Evolutionary conservation across 2,797 vertebrate genomes (phyloP).

Genomic region (Sebastes taczanowskii): DNA sequence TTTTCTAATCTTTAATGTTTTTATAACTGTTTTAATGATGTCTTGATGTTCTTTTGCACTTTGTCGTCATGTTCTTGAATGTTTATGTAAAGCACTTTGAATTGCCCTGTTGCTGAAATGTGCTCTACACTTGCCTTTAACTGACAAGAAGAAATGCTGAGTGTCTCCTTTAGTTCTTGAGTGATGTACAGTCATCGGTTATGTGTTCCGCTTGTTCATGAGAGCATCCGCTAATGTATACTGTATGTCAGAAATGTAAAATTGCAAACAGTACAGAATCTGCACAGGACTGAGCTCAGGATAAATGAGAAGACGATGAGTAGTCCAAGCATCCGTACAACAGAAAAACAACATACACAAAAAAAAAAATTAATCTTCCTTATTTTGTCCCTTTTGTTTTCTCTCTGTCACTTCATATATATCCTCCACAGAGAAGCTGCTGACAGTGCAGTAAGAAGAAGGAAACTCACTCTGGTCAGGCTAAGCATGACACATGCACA

Average conservation of each 20-base stretch:
- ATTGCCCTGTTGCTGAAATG: no score
- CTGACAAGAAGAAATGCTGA: background rate
- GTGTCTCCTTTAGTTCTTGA: background rate
- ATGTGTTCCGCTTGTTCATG: background rate
- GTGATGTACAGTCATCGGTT: background rate
- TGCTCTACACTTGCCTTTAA: background rate
- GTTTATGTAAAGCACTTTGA: no score
- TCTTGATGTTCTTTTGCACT: no score
- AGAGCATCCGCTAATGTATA: background rate
- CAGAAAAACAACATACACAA: background rate
- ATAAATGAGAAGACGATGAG: background rate
- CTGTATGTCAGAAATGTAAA: background rate
- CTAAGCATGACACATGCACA: background rate
- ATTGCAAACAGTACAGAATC: background rate
- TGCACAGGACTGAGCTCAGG: background rate
- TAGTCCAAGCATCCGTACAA: background rate
- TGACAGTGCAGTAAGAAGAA: slow-evolving; percentile 31
- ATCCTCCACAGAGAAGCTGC: slow-evolving; percentile 34
- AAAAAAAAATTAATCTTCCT: slow-evolving; percentile 19
- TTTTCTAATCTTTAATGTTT: no score
- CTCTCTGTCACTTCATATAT: slow-evolving; percentile 29
- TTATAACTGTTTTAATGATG: no score
- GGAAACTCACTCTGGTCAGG: background rate
- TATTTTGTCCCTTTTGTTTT: slow-evolving; percentile 13
- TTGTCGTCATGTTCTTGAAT: no score